Percentiles rank a stretch among this genome's conserved stretches.
These are phyloP conservation scores for Rhinogobio ventralis DNA, from an alignment of 2,797 vertebrate genomes.

Conservation along the genomic window DNA sequence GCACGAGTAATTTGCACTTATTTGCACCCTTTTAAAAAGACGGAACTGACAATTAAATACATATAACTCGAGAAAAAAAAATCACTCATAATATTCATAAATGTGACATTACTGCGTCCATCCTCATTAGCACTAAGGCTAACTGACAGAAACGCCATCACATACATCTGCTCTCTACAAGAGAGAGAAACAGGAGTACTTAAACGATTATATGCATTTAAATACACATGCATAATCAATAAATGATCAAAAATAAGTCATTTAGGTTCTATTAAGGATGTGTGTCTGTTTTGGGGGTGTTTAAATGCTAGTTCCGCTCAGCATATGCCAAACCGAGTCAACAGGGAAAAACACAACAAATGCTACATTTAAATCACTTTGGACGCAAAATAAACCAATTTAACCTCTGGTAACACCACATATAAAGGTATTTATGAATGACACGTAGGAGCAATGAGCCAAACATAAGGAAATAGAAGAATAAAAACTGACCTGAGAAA, in stretches of 20 bases:
- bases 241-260: not conserved
- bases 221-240: not conserved
- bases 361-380: not conserved
- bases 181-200: not conserved
- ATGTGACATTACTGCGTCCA: not conserved
- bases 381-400: not conserved
- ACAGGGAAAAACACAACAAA: not conserved
- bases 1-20: not conserved
- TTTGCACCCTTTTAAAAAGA: not conserved
- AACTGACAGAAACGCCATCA: slow-evolving; percentile 43
- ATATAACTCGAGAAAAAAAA: not conserved
- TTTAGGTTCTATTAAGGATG: not conserved
- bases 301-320: slow-evolving; percentile 41
- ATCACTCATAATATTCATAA: not conserved
- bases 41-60: not conserved
- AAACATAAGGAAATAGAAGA: slow-evolving; percentile 11
- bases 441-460: not conserved
- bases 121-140: slow-evolving; percentile 35
- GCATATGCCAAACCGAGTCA: slow-evolving; percentile 19
- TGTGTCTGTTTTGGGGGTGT: slow-evolving; percentile 1
- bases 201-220: not conserved
- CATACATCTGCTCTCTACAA: not conserved
- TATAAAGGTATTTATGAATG: slow-evolving; percentile 18
- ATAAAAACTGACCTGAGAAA: slow-evolving; percentile 43
- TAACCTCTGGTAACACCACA: not conserved